Percentiles rank a stretch among this genome's conserved stretches.
Conservation (phyloP, 1,140 invertebrate species). For the Drosophila parvula region DNA sequence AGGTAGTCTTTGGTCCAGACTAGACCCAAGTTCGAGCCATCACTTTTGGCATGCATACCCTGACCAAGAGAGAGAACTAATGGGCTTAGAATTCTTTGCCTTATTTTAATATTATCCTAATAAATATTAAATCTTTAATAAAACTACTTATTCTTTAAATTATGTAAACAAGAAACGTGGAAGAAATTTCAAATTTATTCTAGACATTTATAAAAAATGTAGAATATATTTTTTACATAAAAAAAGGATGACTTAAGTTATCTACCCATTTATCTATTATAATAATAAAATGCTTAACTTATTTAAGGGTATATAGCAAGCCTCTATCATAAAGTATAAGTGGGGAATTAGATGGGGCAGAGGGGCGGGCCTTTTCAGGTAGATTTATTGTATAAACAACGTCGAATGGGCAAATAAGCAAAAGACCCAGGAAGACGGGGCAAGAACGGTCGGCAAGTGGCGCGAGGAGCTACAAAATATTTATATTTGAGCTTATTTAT, state of each 20-base stretch:
- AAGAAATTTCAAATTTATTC: not conserved
- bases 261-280: not conserved
- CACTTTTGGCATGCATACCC: conserved; percentile 29
- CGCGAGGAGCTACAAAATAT: conserved; percentile 42
- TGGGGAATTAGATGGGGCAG: conserved; percentile 57
- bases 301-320: conserved; percentile 9
- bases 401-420: conserved; percentile 66
- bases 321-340: not conserved
- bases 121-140: not conserved
- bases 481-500: conserved; percentile 76
- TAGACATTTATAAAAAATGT: too few relatives aligned
- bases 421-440: conserved; percentile 28
- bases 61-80: not conserved
- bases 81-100: too few relatives aligned
- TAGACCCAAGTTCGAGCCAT: conserved; percentile 26
- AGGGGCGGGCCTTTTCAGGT: conserved; percentile 55
- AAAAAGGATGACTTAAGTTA: not conserved
- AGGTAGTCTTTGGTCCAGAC: conserved; percentile 47
- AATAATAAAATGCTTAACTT: not conserved
- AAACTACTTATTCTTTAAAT: not conserved
- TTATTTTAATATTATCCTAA: not conserved
- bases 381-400: conserved; percentile 78
- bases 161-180: not conserved
- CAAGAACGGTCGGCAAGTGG: conserved; percentile 17
- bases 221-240: not conserved